Evolutionary conservation across 2,113 vertebrate species (phyloP).

Genomic region (Hippocampus comes): DNA sequence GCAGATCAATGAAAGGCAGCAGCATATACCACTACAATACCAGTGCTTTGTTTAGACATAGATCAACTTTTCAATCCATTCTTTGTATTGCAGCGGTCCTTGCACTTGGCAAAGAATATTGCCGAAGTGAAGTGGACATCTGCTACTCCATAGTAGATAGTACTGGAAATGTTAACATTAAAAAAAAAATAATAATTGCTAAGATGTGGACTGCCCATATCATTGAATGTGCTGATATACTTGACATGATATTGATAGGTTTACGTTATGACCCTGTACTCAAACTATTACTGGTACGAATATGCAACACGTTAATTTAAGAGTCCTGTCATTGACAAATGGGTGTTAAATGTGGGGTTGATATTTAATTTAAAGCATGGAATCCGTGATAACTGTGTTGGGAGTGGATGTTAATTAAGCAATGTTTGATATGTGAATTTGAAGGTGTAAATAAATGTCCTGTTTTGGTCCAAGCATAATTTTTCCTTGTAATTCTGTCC

Average conservation of each 20-base stretch:
- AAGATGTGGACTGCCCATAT: constrained; percentile 21
- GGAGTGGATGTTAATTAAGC: constrained; percentile 34
- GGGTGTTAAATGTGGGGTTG: constrained; percentile 19
- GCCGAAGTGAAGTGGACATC: constrained; percentile 16
- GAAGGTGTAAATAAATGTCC: constrained; percentile 66
- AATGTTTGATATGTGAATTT: constrained; percentile 39
- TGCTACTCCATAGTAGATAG: constrained; percentile 20
- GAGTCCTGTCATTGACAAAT: neutral
- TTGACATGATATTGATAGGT: constrained; percentile 58
- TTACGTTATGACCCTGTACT: constrained; percentile 65
- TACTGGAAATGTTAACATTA: constrained; percentile 13
- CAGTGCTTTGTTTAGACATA: neutral
- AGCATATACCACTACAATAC: neutral
- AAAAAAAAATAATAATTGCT: neutral
- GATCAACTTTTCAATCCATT: neutral
- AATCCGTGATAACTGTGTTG: constrained; percentile 18
- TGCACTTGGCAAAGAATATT: constrained; percentile 26
- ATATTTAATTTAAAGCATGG: constrained; percentile 47
- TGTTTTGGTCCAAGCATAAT: neutral
- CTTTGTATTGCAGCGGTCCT: constrained; percentile 13
- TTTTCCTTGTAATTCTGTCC: constrained; percentile 25
- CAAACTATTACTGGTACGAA: constrained; percentile 66
- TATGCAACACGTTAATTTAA: constrained; percentile 51
- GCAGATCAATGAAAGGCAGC: neutral
- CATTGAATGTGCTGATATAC: constrained; percentile 61